Evolutionary conservation across 1,140 invertebrate genomes (phyloP).

Genomic region (Pentalonia nigronervosa): DNA sequence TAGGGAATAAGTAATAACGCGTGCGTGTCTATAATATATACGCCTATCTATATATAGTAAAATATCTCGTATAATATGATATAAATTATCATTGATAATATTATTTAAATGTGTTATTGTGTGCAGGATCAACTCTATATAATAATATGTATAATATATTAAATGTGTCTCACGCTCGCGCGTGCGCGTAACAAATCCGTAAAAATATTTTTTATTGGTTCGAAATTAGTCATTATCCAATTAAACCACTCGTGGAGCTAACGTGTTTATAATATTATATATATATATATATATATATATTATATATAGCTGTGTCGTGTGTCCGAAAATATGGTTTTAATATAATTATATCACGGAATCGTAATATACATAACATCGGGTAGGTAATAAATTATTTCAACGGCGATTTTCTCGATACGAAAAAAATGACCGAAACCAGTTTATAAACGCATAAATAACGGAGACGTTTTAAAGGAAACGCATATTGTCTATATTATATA

Average conservation of each 20-base stretch:
- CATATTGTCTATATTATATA: constrained; percentile 12
- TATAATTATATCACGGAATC: constrained; percentile 14
- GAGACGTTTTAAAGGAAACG: not conserved
- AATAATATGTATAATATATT: not conserved
- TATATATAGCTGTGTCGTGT: not conserved
- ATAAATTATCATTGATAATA: constrained; percentile 9
- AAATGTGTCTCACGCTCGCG: not conserved
- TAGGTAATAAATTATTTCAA: constrained; percentile 43
- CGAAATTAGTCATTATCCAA: constrained; percentile 35
- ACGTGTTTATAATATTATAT: not conserved
- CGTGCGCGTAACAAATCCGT: not conserved
- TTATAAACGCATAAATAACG: constrained; percentile 28
- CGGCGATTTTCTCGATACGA: not conserved
- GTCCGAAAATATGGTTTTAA: not conserved
- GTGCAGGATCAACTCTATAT: not conserved
- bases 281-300: not conserved
- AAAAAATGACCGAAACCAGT: constrained; percentile 21
- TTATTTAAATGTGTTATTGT: not conserved
- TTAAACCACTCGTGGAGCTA: not conserved
- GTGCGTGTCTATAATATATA: not conserved
- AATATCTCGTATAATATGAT: not conserved
- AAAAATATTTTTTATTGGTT: not conserved
- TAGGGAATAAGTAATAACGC: not conserved
- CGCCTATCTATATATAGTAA: not conserved
- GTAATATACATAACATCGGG: not conserved